Evolutionary conservation across 1,140 invertebrate species (phyloP).

Genomic region (Bombus balteatus): DNA sequence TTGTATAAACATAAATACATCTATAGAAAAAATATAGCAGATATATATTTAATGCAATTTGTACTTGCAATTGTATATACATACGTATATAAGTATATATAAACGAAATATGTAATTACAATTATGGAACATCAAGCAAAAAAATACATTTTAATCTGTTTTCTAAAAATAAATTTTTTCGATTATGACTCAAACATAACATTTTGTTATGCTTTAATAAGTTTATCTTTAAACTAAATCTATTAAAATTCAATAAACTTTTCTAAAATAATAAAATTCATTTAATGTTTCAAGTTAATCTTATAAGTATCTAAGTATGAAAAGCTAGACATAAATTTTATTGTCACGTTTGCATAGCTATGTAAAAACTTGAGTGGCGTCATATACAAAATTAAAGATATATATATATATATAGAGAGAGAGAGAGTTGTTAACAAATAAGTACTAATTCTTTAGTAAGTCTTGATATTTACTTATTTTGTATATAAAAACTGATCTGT

Average conservation of each 20-base stretch:
- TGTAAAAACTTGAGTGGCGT: background rate
- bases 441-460: background rate
- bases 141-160: background rate
- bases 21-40: conserved; percentile 9
- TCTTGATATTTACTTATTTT: background rate
- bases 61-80: conserved; percentile 1
- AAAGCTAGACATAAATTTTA: background rate
- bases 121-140: background rate
- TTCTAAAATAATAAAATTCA: background rate
- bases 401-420: background rate
- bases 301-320: background rate
- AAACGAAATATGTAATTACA: background rate
- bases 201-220: background rate
- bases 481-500: background rate
- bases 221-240: background rate
- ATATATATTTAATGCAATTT: background rate
- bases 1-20: conserved; percentile 3
- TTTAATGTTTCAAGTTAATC: background rate
- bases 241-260: background rate
- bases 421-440: background rate
- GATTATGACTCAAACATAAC: background rate
- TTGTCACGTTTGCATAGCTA: background rate
- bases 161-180: background rate
- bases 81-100: background rate
- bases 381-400: background rate